phyloP scores from a whole-genome alignment of 2,888 invertebrate species.

The Caenorhabditis uteleia region DNA sequence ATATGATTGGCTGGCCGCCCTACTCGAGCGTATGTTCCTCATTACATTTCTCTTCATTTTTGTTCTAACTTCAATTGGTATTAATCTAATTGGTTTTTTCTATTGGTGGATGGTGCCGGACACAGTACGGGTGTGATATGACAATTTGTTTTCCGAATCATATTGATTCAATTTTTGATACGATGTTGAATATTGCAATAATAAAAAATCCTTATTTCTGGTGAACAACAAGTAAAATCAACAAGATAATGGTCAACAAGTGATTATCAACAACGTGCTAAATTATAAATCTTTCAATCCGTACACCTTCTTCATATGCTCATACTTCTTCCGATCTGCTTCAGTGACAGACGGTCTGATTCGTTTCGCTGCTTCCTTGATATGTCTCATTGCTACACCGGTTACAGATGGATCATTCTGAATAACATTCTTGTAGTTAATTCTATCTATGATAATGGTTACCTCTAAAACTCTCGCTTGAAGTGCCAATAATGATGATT shows the following conservation, averaged over 20 bases:
- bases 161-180: not conserved
- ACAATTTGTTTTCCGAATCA: not conserved
- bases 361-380: slow-evolving; percentile 77
- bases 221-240: not conserved
- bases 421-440: not conserved
- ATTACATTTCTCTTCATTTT: slow-evolving; percentile 57
- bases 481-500: slow-evolving; percentile 83
- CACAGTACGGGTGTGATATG: slow-evolving; percentile 26
- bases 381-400: slow-evolving; percentile 40
- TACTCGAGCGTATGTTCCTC: slow-evolving; percentile 62
- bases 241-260: not conserved
- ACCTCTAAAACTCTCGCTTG: slow-evolving; percentile 77
- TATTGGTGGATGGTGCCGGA: slow-evolving; percentile 53
- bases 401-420: slow-evolving; percentile 31
- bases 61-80: slow-evolving; percentile 55
- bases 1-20: slow-evolving; percentile 67
- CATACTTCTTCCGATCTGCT: slow-evolving; percentile 80
- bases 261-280: not conserved
- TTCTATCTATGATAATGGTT: slow-evolving; percentile 37
- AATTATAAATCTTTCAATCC: slow-evolving; percentile 16
- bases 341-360: slow-evolving; percentile 83
- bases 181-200: not conserved
- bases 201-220: not conserved
- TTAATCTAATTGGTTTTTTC: slow-evolving; percentile 58
- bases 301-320: slow-evolving; percentile 68